These are phyloP conservation scores for Sphaeridia pumilis DNA, from an alignment of 2,888 invertebrate species.

Conservation along the genomic window DNA sequence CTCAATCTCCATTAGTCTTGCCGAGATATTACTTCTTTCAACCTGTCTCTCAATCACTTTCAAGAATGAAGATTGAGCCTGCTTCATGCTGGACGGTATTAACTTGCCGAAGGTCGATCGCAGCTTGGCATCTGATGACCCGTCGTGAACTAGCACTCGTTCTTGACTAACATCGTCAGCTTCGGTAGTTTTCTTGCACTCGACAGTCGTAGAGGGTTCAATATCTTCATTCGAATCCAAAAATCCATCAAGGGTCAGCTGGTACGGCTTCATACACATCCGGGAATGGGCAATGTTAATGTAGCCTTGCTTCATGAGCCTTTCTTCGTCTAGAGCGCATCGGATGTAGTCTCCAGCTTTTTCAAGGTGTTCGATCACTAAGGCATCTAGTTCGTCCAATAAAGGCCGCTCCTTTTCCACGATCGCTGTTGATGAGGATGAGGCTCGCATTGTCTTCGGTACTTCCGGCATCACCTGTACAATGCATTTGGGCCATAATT, in stretches of 20 bases:
- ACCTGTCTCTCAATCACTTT: slow-evolving; percentile 2
- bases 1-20: background rate
- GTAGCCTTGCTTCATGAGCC: slow-evolving; percentile 8
- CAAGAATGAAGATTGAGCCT: slow-evolving; percentile 6
- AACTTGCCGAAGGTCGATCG: slow-evolving; percentile 3
- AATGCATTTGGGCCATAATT: too few species aligned
- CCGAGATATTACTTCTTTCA: slow-evolving; percentile 6
- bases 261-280: slow-evolving; percentile 13
- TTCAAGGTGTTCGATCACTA: slow-evolving; percentile 9
- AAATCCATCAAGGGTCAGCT: slow-evolving; percentile 4
- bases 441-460: background rate
- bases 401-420: too few species aligned
- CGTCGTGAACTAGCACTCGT: background rate
- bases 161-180: background rate
- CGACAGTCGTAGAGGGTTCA: background rate
- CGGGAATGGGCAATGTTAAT: slow-evolving; percentile 12
- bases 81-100: slow-evolving; percentile 10
- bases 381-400: slow-evolving; percentile 3
- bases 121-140: slow-evolving; percentile 4
- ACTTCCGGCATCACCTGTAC: slow-evolving; percentile 1
- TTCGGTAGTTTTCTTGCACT: background rate
- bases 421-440: background rate
- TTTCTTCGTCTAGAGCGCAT: slow-evolving; percentile 8
- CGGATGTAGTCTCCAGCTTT: slow-evolving; percentile 8
- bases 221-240: slow-evolving; percentile 1